phyloP scores from a whole-genome alignment of 1,140 invertebrate species.

The Argopecten irradians region DNA sequence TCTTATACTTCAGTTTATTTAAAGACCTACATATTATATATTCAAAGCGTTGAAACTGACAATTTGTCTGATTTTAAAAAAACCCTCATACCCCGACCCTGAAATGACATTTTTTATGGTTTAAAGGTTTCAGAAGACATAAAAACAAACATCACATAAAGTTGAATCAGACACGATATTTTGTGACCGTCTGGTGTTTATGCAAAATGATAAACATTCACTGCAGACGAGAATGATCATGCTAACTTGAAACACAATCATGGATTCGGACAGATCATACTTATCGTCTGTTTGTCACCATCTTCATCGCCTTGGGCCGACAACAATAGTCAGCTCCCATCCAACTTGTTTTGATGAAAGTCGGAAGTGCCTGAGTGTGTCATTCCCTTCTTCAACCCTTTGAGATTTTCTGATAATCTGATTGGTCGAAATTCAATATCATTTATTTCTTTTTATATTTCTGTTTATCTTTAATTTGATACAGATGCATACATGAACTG shows the following conservation, averaged over 20 bases:
- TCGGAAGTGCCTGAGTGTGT: neutral
- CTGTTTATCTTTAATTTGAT: neutral
- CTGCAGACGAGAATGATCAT: neutral
- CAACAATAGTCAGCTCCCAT: neutral
- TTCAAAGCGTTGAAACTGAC: too few species aligned
- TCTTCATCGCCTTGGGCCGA: neutral
- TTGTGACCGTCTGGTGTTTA: neutral
- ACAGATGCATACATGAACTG: neutral
- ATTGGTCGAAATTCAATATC: neutral
- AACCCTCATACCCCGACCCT: too few species aligned
- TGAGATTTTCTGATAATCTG: neutral
- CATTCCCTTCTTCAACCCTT: neutral
- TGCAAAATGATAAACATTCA: neutral
- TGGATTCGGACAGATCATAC: neutral
- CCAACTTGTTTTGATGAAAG: slow-evolving; percentile 17
- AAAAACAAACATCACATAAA: neutral
- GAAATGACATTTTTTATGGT: too few species aligned
- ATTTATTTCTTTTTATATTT: neutral
- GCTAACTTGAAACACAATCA: neutral
- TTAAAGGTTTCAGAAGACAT: neutral
- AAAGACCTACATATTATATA: too few species aligned
- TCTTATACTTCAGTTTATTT: too few species aligned
- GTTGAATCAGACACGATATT: neutral
- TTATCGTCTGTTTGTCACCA: neutral
- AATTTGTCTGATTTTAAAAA: too few species aligned